Percentiles rank a stretch among this genome's conserved stretches.
Evolutionary conservation across 2,797 vertebrate species (phyloP).

Genomic region (Pelobates cultripes): DNA sequence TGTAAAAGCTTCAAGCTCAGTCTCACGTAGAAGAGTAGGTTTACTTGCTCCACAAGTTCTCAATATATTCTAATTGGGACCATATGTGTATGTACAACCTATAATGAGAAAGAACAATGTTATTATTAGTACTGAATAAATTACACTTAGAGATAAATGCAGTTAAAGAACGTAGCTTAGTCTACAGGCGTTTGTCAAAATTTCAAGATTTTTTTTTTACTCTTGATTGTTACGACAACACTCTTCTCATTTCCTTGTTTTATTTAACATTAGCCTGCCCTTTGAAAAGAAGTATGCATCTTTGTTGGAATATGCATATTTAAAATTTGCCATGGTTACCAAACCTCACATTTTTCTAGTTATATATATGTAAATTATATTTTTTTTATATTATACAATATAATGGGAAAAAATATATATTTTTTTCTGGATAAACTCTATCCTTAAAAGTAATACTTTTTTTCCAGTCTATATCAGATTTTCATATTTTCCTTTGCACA

Average conservation of each 20-base stretch:
- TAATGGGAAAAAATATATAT: no score
- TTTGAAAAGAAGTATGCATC: no score
- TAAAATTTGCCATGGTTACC: no score
- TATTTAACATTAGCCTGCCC: background rate
- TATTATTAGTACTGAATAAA: conserved; percentile 49
- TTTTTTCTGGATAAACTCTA: no score
- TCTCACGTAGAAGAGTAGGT: conserved; percentile 45
- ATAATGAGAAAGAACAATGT: conserved; percentile 55
- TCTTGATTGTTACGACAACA: conserved; percentile 17
- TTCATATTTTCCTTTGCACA: no score
- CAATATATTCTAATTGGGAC: conserved; percentile 50
- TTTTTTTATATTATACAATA: no score
- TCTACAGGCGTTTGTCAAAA: background rate
- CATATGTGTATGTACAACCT: conserved; percentile 45
- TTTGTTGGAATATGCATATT: no score
- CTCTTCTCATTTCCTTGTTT: background rate
- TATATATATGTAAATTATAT: no score
- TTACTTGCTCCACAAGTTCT: conserved; percentile 41
- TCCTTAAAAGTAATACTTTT: no score
- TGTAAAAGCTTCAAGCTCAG: conserved; percentile 49
- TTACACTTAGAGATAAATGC: conserved; percentile 46
- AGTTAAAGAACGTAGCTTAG: conserved; percentile 18
- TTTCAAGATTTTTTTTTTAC: background rate
- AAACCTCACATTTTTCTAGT: no score
- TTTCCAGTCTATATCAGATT: no score